phyloP scores from a whole-genome alignment of 2,888 invertebrate genomes.

The Anagyrus pseudococci region DNA sequence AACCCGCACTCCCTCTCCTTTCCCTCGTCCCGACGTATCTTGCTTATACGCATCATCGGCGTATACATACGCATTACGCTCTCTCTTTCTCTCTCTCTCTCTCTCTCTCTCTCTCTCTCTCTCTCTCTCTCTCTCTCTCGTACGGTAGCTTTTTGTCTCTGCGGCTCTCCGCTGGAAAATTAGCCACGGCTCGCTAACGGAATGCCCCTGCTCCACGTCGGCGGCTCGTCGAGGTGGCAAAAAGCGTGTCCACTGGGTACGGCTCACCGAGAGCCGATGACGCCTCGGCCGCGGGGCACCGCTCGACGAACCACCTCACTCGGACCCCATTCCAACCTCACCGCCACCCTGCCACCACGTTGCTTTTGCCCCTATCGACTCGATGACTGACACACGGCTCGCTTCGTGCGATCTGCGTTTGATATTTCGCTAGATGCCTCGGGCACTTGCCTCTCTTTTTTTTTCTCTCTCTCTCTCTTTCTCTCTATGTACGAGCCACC shows the following conservation, averaged over 20 bases:
- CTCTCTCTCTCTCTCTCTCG: too few relatives aligned
- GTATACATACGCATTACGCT: too few relatives aligned
- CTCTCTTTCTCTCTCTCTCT: too few relatives aligned
- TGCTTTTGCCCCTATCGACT: neutral
- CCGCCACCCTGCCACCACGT: too few relatives aligned
- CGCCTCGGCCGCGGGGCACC: neutral
- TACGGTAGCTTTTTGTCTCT: neutral
- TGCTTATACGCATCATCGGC: too few relatives aligned
- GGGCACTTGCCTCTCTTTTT: neutral
- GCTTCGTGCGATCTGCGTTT: slow-evolving; percentile 27
- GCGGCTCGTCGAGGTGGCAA: neutral
- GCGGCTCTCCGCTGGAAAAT: slow-evolving; percentile 17
- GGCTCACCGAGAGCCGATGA: neutral
- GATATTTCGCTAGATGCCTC: slow-evolving; percentile 10
- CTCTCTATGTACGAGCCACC: too few relatives aligned
- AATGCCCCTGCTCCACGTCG: slow-evolving; percentile 16
- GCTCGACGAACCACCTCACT: too few relatives aligned
- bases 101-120: too few relatives aligned
- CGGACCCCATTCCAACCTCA: too few relatives aligned
- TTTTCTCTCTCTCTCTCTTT: neutral
- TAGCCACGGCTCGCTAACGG: slow-evolving; percentile 38
- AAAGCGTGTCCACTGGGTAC: neutral
- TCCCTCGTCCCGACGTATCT: too few relatives aligned
- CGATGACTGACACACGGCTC: slow-evolving; percentile 30
- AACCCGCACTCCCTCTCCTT: too few relatives aligned